Evolutionary conservation across 2,888 invertebrate species (phyloP), one percentile per base, ranked within the genome.

Genomic region (Eupithecia dodoneata): DNA sequence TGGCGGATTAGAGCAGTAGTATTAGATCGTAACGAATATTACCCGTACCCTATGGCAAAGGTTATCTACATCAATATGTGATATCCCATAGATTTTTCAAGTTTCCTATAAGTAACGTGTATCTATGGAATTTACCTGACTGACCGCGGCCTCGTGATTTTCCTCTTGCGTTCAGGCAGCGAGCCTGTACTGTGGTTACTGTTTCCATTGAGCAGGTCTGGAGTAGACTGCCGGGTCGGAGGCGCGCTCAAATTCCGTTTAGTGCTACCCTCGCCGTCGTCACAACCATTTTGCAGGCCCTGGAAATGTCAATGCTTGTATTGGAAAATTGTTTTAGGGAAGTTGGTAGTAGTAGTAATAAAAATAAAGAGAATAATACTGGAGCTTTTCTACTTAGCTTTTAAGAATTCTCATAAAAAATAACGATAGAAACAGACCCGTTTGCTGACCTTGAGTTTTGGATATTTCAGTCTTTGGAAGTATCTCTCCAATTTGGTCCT

Each of bases 401-500:
- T 78, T 78, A 78, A 71, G 67, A 30, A 76, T 78, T 76, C 63
- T 78, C 73, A 76, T 49, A 67, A 78, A 71, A 81, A 79, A 82
- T 83, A 84, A 86, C 87, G 87, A 91, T 92, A 93, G 94, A 91
- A 93, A 94, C 95, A 94, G 93, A 95, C 95, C 94, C 95, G 92
- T 94, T 92, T 95, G 94, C 94, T 95, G 93, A 95, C 96, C 96
- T 96, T 97, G 92, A 96, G 96, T 95, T 97, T 97, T 88, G 98
- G 98, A 93, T 98, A 98, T 96, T 98, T 99, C 94, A 98, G 96
- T 93, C 98, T 97, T 95, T 98, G 98, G 96, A 99, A 99, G 95
- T 99, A 99, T 93, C 98, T 97, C 96, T 99, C 99, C 94, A 98
- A 96, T 96, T 98, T 99, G 85, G 99, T 99, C 91, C 99, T 97